Percentiles rank a stretch among this genome's conserved stretches.
Conservation (phyloP, 2,113 vertebrate species). For the Drymodes brunneopygia region DNA sequence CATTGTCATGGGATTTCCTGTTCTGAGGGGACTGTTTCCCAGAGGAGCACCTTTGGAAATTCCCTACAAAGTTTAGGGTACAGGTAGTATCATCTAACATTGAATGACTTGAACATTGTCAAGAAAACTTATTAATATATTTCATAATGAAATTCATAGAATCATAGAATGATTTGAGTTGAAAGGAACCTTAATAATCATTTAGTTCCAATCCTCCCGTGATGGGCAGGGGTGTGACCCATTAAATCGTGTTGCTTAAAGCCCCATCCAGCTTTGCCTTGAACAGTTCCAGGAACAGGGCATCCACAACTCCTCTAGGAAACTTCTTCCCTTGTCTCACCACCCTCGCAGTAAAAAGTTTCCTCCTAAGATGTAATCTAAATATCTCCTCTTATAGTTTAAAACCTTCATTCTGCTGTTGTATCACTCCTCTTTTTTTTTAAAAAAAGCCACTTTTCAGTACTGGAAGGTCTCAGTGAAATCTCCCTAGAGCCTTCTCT, state of each 20-base stretch:
- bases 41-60: rapidly evolving
- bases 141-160: neutral
- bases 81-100: neutral
- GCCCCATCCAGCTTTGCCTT: neutral
- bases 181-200: neutral
- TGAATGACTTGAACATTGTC: neutral
- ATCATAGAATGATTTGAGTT: neutral
- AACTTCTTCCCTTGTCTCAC: neutral
- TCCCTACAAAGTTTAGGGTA: neutral
- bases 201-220: neutral
- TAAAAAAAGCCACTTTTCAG: neutral
- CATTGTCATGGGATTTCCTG: neutral
- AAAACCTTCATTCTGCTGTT: neutral
- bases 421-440: neutral
- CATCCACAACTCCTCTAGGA: neutral
- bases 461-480: neutral
- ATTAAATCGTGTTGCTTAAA: neutral
- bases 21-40: neutral
- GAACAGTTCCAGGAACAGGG: neutral
- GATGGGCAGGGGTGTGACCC: neutral
- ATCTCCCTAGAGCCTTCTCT: neutral
- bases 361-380: neutral
- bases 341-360: neutral
- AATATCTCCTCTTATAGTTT: neutral
- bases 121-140: neutral